These are phyloP conservation scores for Epizoanthus ramosus DNA, from an alignment of 92 coral and sea anemone species.

Conservation along the genomic window DNA sequence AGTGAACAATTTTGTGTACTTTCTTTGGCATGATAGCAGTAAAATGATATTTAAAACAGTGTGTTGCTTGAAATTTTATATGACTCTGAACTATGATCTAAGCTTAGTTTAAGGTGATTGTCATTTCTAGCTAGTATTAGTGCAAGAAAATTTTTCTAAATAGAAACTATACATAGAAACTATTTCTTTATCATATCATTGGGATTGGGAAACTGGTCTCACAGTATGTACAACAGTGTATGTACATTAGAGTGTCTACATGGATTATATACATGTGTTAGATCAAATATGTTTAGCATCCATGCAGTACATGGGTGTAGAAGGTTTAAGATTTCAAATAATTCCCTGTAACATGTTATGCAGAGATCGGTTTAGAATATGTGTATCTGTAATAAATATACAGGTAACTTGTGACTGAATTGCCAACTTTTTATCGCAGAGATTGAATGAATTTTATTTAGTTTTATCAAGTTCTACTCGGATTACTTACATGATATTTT, in stretches of 20 bases:
- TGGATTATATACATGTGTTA: not conserved
- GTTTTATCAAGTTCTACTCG: no score
- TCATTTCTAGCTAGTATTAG: not conserved
- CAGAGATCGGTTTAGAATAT: not conserved
- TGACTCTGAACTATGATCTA: not conserved
- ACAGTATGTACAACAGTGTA: not conserved
- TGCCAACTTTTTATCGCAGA: not conserved
- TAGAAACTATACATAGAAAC: not conserved
- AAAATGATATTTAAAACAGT: conserved; percentile 23
- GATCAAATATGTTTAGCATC: not conserved
- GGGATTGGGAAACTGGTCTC: not conserved
- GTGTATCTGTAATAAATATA: not conserved
- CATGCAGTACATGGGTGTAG: not conserved
- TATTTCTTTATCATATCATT: not conserved
- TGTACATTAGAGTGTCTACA: not conserved
- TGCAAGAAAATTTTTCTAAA: not conserved
- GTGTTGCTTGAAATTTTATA: not conserved
- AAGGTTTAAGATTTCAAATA: not conserved
- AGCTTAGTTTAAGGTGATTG: not conserved
- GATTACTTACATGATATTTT: conserved; percentile 2
- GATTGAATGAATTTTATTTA: no score
- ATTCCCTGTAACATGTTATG: not conserved
- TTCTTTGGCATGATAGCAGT: conserved; percentile 6
- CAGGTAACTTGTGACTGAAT: no score
- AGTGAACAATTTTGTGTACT: conserved; percentile 34